phyloP scores from a whole-genome alignment of 1,140 invertebrate species.

The Varroa destructor region DNA sequence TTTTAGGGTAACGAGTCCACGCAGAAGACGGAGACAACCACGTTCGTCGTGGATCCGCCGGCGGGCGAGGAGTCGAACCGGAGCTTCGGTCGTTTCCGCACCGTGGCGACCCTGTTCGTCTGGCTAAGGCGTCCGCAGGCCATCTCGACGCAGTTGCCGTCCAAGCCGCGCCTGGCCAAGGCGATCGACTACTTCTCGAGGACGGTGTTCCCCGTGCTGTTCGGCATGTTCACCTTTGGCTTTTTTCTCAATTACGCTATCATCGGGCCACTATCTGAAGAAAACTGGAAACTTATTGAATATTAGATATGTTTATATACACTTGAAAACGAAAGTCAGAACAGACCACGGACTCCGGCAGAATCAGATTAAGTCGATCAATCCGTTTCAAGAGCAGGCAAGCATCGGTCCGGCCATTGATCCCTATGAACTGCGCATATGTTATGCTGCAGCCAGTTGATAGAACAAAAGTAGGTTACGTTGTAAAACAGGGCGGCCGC shows the following conservation, averaged over 20 bases:
- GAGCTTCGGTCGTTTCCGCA: conserved; percentile 29
- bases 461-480: no score
- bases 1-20: conserved; percentile 27
- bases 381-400: neutral
- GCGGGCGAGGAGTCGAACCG: neutral
- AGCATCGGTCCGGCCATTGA: neutral
- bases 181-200: conserved; percentile 84
- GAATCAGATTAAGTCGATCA: conserved; percentile 1
- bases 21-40: conserved; percentile 27
- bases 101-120: conserved; percentile 35
- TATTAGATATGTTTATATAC: neutral
- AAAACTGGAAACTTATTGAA: conserved; percentile 34
- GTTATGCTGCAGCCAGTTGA: no score
- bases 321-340: neutral
- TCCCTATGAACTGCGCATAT: no score
- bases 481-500: no score
- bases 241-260: conserved; percentile 70
- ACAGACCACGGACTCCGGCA: neutral
- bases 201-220: conserved; percentile 77
- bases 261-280: conserved; percentile 34
- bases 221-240: conserved; percentile 78
- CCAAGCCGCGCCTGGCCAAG: conserved; percentile 61
- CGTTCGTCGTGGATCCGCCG: conserved; percentile 21
- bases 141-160: conserved; percentile 74
- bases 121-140: conserved; percentile 35